These are phyloP conservation scores for Portevinia maculata DNA, from an alignment of 2,888 invertebrate genomes.

Conservation along the genomic window DNA sequence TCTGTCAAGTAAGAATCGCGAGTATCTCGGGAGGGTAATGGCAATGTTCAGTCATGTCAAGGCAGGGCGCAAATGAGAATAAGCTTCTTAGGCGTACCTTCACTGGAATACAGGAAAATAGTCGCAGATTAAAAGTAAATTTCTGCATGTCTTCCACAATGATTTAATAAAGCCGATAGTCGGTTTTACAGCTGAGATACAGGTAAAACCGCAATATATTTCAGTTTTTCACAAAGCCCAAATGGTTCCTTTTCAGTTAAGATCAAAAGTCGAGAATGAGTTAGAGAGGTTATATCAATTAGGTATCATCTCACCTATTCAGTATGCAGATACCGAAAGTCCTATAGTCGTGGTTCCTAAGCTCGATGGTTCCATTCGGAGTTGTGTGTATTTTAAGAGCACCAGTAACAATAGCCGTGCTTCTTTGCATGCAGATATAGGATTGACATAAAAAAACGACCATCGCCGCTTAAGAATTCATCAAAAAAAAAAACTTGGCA, in stretches of 20 bases:
- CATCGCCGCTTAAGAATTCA: too few species aligned
- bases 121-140: conserved; percentile 1
- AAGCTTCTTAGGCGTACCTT: too few species aligned
- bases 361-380: conserved; percentile 23
- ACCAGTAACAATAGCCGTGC: conserved; percentile 32
- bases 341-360: conserved; percentile 26
- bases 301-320: conserved; percentile 15
- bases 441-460: too few species aligned
- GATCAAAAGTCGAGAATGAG: conserved; percentile 24
- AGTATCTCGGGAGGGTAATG: too few species aligned
- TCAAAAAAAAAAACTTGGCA: too few species aligned
- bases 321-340: conserved; percentile 30
- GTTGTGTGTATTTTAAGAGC: conserved; percentile 23
- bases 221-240: conserved; percentile 23
- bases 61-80: too few species aligned
- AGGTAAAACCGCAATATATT: conserved; percentile 14
- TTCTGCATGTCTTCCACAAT: conserved; percentile 18
- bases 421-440: too few species aligned
- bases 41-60: too few species aligned
- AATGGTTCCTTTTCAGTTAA: conserved; percentile 4
- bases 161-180: conserved; percentile 20
- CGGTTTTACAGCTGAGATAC: conserved; percentile 22
- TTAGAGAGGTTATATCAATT: conserved; percentile 19
- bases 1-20: too few species aligned
- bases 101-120: too few species aligned